These are phyloP conservation scores for Cherax destructor DNA, from an alignment of 1,140 invertebrate genomes.

Conservation along the genomic window DNA sequence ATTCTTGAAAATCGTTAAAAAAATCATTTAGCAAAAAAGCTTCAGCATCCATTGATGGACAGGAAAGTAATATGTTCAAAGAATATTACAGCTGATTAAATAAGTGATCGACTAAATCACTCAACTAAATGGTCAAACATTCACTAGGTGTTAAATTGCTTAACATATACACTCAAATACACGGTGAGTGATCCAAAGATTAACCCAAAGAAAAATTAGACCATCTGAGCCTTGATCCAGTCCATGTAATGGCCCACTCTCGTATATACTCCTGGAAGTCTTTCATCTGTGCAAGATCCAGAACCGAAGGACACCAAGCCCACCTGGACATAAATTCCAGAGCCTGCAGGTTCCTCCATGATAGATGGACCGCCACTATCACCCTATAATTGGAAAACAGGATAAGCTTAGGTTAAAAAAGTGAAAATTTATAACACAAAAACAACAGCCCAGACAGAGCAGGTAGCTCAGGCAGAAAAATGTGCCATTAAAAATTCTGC, in stretches of 20 bases:
- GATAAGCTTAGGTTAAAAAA: no score
- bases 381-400: conserved; percentile 34
- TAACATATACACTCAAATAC: no score
- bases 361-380: conserved; percentile 70
- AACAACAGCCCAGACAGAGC: no score
- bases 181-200: no score
- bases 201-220: not conserved
- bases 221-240: conserved; percentile 72
- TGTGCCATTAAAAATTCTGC: no score
- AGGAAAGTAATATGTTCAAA: no score
- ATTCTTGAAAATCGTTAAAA: not conserved
- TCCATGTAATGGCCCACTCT: conserved; percentile 72
- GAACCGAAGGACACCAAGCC: conserved; percentile 74
- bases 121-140: not conserved
- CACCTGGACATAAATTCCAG: conserved; percentile 59
- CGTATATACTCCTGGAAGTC: conserved; percentile 75
- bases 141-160: not conserved
- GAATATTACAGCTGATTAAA: not conserved
- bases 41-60: no score
- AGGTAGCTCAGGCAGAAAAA: no score
- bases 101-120: not conserved
- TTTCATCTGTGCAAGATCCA: conserved; percentile 73
- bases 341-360: conserved; percentile 48
- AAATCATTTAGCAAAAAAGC: no score
- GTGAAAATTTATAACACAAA: no score